Percentiles rank a stretch among this genome's conserved stretches.
Conservation (phyloP, 2,797 vertebrate species). For the Pseudochirops corinnae region DNA sequence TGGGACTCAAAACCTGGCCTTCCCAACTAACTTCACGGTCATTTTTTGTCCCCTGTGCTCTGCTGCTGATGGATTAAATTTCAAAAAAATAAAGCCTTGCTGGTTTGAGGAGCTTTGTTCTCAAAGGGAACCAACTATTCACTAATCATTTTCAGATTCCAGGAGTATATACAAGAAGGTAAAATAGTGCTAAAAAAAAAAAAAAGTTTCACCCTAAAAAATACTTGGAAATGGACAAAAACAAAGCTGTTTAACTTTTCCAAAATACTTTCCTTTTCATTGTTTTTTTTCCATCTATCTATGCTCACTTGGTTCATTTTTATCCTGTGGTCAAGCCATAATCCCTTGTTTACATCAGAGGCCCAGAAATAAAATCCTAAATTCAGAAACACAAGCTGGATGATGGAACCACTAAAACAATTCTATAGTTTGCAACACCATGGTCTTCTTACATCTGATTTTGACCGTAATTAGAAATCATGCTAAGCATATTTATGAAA, state of each 20-base stretch:
- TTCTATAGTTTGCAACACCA: conserved; percentile 5
- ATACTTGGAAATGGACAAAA: conserved; percentile 62
- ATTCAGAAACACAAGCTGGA: conserved; percentile 14
- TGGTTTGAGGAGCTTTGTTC: neutral
- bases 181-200: neutral
- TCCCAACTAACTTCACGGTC: neutral
- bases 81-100: neutral
- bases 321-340: neutral
- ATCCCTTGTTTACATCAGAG: conserved; percentile 26
- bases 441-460: conserved; percentile 15
- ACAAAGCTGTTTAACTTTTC: conserved; percentile 53
- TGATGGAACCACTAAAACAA: neutral
- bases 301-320: neutral
- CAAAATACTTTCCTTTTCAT: conserved; percentile 33
- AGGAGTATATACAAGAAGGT: conserved; percentile 37
- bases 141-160: conserved; percentile 35
- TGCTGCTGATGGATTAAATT: neutral
- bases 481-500: neutral
- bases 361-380: conserved; percentile 22
- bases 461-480: neutral
- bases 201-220: conserved; percentile 1
- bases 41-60: neutral
- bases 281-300: conserved; percentile 4
- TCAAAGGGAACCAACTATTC: conserved; percentile 11
- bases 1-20: neutral